Conservation (phyloP, 2,113 vertebrate genomes). For the Amazona guildingii region DNA sequence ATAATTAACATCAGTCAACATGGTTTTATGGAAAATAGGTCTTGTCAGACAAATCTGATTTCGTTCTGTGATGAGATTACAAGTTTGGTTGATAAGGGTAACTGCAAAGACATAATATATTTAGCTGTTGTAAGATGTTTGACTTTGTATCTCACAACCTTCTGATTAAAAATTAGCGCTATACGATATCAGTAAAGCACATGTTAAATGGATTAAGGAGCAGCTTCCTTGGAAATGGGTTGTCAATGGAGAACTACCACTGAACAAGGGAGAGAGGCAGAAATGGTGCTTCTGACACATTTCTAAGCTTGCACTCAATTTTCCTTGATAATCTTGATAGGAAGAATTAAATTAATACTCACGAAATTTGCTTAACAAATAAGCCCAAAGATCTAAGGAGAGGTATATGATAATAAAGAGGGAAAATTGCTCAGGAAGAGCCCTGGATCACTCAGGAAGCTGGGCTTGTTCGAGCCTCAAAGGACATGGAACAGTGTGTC, state of each 20-base stretch:
- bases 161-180: slow-evolving; percentile 55
- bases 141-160: slow-evolving; percentile 40
- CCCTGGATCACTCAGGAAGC: background rate
- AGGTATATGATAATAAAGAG: background rate
- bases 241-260: background rate
- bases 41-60: slow-evolving; percentile 61
- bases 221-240: background rate
- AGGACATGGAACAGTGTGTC: background rate
- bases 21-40: slow-evolving; percentile 38
- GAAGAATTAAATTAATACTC: background rate
- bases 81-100: slow-evolving; percentile 51
- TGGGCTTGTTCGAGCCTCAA: background rate
- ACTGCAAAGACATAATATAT: slow-evolving; percentile 7
- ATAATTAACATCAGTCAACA: slow-evolving; percentile 52
- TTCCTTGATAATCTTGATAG: background rate
- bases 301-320: background rate
- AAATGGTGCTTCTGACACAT: background rate
- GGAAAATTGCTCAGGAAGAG: background rate
- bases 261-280: background rate
- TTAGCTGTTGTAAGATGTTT: slow-evolving; percentile 48
- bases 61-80: slow-evolving; percentile 58
- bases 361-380: background rate
- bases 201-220: background rate
- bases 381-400: background rate
- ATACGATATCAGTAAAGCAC: background rate